phyloP scores from a whole-genome alignment of 2,113 vertebrate species.

The Pollachius pollachius region DNA sequence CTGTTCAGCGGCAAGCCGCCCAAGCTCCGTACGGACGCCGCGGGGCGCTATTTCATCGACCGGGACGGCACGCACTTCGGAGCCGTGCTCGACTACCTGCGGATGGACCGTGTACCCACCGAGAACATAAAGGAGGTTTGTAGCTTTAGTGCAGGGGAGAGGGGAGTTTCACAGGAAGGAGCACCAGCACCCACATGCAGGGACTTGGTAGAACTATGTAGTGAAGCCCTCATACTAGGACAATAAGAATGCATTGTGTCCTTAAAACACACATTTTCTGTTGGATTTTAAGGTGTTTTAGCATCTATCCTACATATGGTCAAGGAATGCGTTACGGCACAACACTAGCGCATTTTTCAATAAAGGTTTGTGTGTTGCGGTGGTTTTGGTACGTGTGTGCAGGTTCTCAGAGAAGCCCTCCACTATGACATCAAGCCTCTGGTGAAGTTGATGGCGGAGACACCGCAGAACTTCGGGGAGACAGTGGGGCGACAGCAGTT shows the following conservation, averaged over 20 bases:
- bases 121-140: slow-evolving; percentile 73
- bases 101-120: slow-evolving; percentile 76
- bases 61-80: slow-evolving; percentile 81
- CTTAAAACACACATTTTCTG: too few species aligned
- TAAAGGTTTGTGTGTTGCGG: neutral
- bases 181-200: too few species aligned
- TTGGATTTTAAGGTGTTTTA: too few species aligned
- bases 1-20: slow-evolving; percentile 68
- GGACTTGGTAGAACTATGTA: too few species aligned
- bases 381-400: neutral
- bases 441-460: slow-evolving; percentile 85
- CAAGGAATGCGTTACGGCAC: too few species aligned
- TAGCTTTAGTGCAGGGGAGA: neutral
- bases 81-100: slow-evolving; percentile 84
- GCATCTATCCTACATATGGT: too few species aligned
- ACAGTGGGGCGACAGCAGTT: slow-evolving; percentile 87
- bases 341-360: neutral
- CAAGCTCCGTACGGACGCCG: slow-evolving; percentile 65
- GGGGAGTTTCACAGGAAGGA: neutral
- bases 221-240: too few species aligned
- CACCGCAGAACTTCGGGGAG: slow-evolving; percentile 85
- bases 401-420: slow-evolving; percentile 83
- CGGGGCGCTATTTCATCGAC: slow-evolving; percentile 87
- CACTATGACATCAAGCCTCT: slow-evolving; percentile 83
- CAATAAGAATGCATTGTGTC: too few species aligned